Conservation (phyloP, 2,888 invertebrate species). For the Agapostemon virescens region DNA sequence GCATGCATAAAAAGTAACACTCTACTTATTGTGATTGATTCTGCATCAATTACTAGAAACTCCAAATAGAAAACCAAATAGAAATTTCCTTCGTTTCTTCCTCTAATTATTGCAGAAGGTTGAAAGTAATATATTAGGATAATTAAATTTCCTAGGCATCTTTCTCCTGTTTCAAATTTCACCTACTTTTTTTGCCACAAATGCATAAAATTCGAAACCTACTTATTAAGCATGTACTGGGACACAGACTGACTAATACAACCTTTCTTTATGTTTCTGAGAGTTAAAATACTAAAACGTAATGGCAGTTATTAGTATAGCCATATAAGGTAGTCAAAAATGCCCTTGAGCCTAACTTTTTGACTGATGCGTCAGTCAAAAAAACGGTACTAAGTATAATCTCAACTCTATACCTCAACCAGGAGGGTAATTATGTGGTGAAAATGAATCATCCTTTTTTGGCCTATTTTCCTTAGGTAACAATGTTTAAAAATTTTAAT, state of each 20-base stretch:
- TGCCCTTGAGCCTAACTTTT: no score
- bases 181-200: neutral
- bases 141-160: no score
- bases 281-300: neutral
- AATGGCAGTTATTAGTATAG: neutral
- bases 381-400: no score
- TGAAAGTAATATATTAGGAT: neutral
- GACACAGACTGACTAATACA: neutral
- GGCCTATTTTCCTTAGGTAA: no score
- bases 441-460: no score
- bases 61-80: neutral
- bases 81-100: neutral
- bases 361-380: no score
- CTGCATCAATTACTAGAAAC: conserved; percentile 5
- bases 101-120: neutral
- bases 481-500: no score
- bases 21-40: neutral
- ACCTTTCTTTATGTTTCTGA: neutral
- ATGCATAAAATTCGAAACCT: neutral
- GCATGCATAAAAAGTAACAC: neutral
- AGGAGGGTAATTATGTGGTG: no score
- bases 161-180: neutral
- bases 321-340: no score
- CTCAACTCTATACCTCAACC: no score
- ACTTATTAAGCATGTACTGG: neutral